Conservation (phyloP, 2,113 vertebrate genomes). For the Ornithorhynchus anatinus region DNA sequence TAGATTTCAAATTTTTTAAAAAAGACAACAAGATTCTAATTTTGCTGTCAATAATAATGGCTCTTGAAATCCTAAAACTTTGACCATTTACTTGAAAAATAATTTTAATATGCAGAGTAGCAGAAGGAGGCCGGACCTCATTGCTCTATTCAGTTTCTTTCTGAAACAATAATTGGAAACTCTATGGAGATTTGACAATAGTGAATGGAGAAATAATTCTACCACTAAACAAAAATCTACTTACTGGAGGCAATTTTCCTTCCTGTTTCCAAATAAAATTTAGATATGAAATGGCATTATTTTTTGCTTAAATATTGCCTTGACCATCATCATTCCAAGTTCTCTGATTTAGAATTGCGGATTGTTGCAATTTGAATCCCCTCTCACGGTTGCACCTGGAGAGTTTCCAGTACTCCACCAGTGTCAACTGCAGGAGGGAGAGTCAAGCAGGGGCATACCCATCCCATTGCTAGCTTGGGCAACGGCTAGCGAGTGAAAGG, state of each 20-base stretch:
- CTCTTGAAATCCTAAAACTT: conserved; percentile 6
- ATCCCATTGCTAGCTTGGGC: no score
- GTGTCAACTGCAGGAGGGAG: no score
- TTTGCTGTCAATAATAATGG: conserved; percentile 21
- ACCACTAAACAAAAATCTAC: conserved; percentile 17
- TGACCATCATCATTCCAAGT: not conserved
- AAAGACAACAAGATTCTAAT: conserved; percentile 26
- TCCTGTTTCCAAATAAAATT: conserved; percentile 33
- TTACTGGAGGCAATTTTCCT: conserved; percentile 16
- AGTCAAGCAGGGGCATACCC: no score
- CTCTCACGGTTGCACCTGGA: no score
- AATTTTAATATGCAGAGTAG: conserved; percentile 40
- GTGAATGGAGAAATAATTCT: conserved; percentile 28
- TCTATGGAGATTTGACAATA: not conserved
- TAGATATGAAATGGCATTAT: conserved; percentile 32
- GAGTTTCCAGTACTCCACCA: no score
- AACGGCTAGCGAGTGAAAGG: no score
- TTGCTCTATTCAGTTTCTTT: not conserved
- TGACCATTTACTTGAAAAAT: conserved; percentile 38
- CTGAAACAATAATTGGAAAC: conserved; percentile 20
- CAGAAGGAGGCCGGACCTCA: not conserved
- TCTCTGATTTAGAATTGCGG: not conserved
- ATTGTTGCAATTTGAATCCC: conserved; percentile 10
- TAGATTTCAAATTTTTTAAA: conserved; percentile 44
- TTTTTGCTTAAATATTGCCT: conserved; percentile 13